Percentiles rank a stretch among this genome's conserved stretches.
Conservation (phyloP, 2,888 invertebrate species). For the Sepioteuthis lessoniana region DNA sequence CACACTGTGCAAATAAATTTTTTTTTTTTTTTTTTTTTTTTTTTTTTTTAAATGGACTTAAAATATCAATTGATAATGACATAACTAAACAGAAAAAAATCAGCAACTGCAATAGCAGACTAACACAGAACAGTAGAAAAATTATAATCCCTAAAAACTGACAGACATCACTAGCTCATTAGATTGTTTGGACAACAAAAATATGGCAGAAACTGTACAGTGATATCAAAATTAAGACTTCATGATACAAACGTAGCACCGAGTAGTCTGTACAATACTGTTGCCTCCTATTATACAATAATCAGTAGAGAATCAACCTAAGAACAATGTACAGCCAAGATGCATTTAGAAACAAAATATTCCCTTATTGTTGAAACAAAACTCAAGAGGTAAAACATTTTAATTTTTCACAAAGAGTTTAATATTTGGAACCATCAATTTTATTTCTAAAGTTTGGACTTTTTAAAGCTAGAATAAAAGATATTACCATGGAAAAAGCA, state of each 20-base stretch:
- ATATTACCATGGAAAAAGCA: not conserved
- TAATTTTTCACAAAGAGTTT: not conserved
- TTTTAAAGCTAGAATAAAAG: not conserved
- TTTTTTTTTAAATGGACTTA: not conserved
- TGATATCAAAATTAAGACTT: constrained; percentile 50
- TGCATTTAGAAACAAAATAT: constrained; percentile 40
- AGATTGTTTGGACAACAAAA: constrained; percentile 40
- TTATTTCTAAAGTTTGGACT: not conserved
- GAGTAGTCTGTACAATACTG: constrained; percentile 48
- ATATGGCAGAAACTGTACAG: constrained; percentile 49
- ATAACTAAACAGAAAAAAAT: not conserved
- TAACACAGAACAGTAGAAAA: not conserved
- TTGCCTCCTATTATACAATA: constrained; percentile 46
- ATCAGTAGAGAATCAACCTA: constrained; percentile 35
- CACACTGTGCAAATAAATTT: not conserved
- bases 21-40: too few species aligned
- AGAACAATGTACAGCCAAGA: constrained; percentile 48
- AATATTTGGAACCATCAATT: not conserved
- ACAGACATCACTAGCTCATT: constrained; percentile 16
- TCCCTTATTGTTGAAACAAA: constrained; percentile 42
- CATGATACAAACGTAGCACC: constrained; percentile 50
- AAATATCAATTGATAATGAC: not conserved
- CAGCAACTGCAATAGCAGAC: constrained; percentile 15
- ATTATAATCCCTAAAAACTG: constrained; percentile 15
- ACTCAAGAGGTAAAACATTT: not conserved